Percentiles rank a stretch among this genome's conserved stretches.
phyloP scores from a whole-genome alignment of 2,113 vertebrate species.

The Nyctereutes procyonoides region DNA sequence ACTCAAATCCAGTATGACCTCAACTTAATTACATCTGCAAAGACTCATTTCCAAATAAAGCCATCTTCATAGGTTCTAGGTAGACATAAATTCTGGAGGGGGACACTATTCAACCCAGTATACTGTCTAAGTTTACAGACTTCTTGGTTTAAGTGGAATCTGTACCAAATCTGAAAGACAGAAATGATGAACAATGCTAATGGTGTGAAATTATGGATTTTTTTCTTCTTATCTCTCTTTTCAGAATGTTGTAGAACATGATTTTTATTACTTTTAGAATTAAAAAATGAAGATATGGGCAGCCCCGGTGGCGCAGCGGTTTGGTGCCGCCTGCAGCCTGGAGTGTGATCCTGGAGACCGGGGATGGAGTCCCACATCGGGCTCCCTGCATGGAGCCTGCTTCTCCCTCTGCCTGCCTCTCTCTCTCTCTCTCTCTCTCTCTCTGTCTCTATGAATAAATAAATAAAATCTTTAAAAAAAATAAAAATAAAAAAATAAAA shows the following conservation, averaged over 20 bases:
- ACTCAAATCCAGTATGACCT: neutral
- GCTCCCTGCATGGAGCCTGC: no score
- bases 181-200: neutral
- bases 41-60: neutral
- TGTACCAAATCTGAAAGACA: neutral
- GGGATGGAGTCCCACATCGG: no score
- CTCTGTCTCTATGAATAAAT: no score
- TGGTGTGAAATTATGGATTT: neutral
- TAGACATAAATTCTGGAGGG: neutral
- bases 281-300: neutral
- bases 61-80: neutral
- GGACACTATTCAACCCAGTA: neutral
- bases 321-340: no score
- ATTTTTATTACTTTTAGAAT: slow-evolving; percentile 3
- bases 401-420: no score
- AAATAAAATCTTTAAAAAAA: no score
- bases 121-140: neutral
- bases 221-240: slow-evolving; percentile 11
- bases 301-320: no score
- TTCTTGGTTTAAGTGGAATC: neutral
- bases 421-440: no score
- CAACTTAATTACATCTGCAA: neutral
- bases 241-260: neutral
- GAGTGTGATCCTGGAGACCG: no score
- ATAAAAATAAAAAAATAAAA: slow-evolving; percentile 7